These are phyloP conservation scores for Poeciliopsis infans DNA, from an alignment of 2,797 vertebrate genomes.

Conservation along the genomic window DNA sequence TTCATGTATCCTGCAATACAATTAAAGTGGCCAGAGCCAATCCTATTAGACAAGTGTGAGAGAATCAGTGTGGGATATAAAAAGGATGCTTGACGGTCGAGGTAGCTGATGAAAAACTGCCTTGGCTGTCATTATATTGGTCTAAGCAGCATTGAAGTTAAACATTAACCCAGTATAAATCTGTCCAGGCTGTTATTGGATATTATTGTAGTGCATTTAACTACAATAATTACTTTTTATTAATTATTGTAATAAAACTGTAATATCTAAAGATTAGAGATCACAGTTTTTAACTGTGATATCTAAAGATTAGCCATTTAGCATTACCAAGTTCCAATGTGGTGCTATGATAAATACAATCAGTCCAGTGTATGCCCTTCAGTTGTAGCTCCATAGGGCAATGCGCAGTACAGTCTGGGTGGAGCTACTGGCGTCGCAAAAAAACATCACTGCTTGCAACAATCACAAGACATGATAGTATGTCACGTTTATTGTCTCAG, in stretches of 20 bases:
- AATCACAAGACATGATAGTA: too few relatives aligned
- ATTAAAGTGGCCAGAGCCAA: conserved; percentile 78
- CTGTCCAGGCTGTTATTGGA: conserved; percentile 75
- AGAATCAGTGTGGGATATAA: conserved; percentile 61
- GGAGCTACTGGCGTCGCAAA: background rate
- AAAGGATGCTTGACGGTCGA: conserved; percentile 3
- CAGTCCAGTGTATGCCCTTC: background rate
- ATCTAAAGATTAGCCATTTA: background rate
- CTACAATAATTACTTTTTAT: too few relatives aligned
- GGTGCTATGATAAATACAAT: background rate
- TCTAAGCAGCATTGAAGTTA: conserved; percentile 72
- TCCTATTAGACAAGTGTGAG: conserved; percentile 81
- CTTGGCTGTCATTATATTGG: conserved; percentile 78
- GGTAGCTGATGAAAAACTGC: conserved; percentile 63
- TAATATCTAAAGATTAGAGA: too few relatives aligned
- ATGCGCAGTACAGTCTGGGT: background rate
- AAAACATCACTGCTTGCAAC: background rate
- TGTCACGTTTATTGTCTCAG: too few relatives aligned
- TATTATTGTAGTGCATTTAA: background rate
- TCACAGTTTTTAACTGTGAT: background rate
- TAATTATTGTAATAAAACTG: too few relatives aligned
- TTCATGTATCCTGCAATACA: conserved; percentile 68
- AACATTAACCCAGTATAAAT: conserved; percentile 79
- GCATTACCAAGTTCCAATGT: background rate
- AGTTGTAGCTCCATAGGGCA: background rate